Evolutionary conservation across 2,113 vertebrate genomes (phyloP).

Genomic region (Fukomys damarensis): DNA sequence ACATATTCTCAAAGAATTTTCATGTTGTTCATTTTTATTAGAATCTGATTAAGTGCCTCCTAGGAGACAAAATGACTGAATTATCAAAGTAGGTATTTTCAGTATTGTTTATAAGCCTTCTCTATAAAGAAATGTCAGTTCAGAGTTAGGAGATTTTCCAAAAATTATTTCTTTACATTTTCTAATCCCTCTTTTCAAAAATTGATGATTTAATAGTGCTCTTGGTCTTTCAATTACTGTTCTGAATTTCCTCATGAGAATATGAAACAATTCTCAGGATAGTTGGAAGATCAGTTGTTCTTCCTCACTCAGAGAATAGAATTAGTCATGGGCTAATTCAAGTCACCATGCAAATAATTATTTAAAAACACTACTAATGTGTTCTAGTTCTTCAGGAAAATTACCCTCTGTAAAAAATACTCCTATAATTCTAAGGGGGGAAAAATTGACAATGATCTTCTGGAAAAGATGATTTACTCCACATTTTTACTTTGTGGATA

Average conservation of each 20-base stretch:
- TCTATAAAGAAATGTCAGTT: constrained; percentile 71
- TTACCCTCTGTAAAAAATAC: neutral
- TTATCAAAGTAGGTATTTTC: constrained; percentile 72
- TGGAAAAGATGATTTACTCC: neutral
- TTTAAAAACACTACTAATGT: neutral
- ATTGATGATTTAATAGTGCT: constrained; percentile 25
- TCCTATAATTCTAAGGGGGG: neutral
- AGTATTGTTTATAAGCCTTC: constrained; percentile 26
- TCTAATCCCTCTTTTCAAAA: constrained; percentile 37
- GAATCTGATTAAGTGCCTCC: constrained; percentile 66
- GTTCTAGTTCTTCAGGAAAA: constrained; percentile 30
- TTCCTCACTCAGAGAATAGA: neutral
- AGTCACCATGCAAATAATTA: neutral
- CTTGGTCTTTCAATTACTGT: neutral
- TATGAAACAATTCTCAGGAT: neutral
- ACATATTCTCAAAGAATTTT: constrained; percentile 53
- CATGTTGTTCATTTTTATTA: constrained; percentile 59
- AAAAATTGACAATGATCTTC: neutral
- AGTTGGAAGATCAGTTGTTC: constrained; percentile 21
- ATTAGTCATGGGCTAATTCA: neutral
- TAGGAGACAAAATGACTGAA: constrained; percentile 71
- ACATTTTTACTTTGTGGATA: constrained; percentile 7
- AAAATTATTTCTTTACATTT: constrained; percentile 77
- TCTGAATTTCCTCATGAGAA: neutral
- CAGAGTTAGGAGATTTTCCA: constrained; percentile 54